Conservation (phyloP, 2,113 vertebrate genomes). For the Verasper variegatus region DNA sequence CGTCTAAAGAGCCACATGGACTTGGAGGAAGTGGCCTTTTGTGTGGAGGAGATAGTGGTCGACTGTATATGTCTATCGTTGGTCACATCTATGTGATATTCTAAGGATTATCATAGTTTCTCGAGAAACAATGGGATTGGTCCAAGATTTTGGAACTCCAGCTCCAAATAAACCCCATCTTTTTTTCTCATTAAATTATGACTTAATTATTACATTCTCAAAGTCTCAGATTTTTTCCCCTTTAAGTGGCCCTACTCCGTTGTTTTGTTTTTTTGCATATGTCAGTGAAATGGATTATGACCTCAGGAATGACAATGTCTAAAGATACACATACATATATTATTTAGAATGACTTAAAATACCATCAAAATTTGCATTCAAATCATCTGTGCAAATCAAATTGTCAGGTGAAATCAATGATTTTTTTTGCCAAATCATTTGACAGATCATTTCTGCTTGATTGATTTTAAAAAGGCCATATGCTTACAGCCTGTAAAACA, state of each 20-base stretch:
- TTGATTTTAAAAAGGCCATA: slow-evolving; percentile 44
- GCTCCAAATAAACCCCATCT: too few species aligned
- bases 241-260: not conserved
- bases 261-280: not conserved
- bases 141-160: too few species aligned
- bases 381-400: slow-evolving; percentile 44
- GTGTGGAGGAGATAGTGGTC: too few species aligned
- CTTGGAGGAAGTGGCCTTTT: too few species aligned
- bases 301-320: slow-evolving; percentile 12
- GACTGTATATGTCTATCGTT: too few species aligned
- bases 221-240: not conserved
- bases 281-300: not conserved
- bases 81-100: too few species aligned
- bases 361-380: slow-evolving; percentile 30
- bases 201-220: not conserved
- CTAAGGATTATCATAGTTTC: too few species aligned
- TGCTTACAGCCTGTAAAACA: slow-evolving; percentile 40
- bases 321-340: not conserved
- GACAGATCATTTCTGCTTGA: slow-evolving; percentile 25
- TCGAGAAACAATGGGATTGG: too few species aligned
- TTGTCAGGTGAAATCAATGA: not conserved
- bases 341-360: slow-evolving; percentile 14
- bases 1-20: too few species aligned
- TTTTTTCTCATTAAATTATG: not conserved
- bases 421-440: slow-evolving; percentile 23